Percentiles rank a stretch among this genome's conserved stretches.
These are phyloP conservation scores for Rhombomys opimus DNA, from an alignment of 2,113 vertebrate species.

Conservation along the genomic window DNA sequence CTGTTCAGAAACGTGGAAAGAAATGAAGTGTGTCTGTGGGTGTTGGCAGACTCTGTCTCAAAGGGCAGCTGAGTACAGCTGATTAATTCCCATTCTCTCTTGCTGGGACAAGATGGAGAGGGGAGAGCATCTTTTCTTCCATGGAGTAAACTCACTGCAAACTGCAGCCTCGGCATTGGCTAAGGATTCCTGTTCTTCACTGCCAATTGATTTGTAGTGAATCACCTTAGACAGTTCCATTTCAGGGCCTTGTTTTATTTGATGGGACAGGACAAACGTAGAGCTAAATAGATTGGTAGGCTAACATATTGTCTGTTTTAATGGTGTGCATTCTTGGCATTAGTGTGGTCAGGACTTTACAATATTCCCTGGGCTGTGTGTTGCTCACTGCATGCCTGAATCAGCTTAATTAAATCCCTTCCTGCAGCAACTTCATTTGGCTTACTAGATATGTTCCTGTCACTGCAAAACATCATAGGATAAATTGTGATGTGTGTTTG, in stretches of 20 bases:
- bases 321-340: neutral
- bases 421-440: slow-evolving; percentile 42
- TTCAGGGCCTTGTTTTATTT: slow-evolving; percentile 44
- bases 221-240: slow-evolving; percentile 40
- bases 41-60: neutral
- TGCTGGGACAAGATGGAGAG: neutral
- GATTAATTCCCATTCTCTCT: slow-evolving; percentile 55
- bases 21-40: slow-evolving; percentile 40
- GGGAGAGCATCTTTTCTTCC: neutral
- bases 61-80: slow-evolving; percentile 6
- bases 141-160: neutral
- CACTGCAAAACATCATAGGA: slow-evolving; percentile 21
- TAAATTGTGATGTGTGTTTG: slow-evolving; percentile 18
- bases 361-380: neutral
- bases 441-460: slow-evolving; percentile 54
- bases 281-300: slow-evolving; percentile 36
- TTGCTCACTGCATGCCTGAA: slow-evolving; percentile 11
- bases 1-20: slow-evolving; percentile 62
- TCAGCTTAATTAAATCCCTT: slow-evolving; percentile 76
- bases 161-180: neutral
- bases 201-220: slow-evolving; percentile 61
- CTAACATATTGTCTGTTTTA: slow-evolving; percentile 52
- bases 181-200: slow-evolving; percentile 43
- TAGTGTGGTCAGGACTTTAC: neutral
- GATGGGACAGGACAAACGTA: slow-evolving; percentile 40